These are phyloP conservation scores for Macaria notata DNA, from an alignment of 2,888 invertebrate genomes.

Conservation along the genomic window DNA sequence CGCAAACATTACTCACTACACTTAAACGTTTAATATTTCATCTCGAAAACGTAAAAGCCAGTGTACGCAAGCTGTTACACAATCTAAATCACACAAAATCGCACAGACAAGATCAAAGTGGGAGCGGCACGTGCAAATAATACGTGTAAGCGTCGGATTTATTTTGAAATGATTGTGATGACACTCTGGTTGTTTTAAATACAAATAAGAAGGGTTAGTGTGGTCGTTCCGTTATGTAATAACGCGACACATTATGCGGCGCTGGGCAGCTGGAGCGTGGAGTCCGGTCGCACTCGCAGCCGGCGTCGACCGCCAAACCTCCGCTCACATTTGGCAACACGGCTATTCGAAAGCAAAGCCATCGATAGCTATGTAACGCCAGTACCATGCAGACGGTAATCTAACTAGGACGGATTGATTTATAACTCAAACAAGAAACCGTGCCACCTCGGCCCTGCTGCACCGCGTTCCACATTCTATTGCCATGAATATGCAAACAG, in stretches of 20 bases:
- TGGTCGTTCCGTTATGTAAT: constrained; percentile 34
- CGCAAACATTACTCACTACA: constrained; percentile 12
- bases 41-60: constrained; percentile 15
- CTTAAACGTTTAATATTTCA: constrained; percentile 15
- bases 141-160: constrained; percentile 32
- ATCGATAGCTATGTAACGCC: constrained; percentile 56
- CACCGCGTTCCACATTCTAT: constrained; percentile 68
- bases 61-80: constrained; percentile 25
- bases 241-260: constrained; percentile 21
- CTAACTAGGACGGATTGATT: constrained; percentile 76
- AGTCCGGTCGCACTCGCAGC: constrained; percentile 37
- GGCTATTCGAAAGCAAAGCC: constrained; percentile 68
- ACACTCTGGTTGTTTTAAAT: constrained; percentile 64
- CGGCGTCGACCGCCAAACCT: constrained; percentile 43
- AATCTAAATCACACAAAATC: constrained; percentile 26
- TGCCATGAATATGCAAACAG: constrained; percentile 71
- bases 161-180: constrained; percentile 39
- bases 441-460: constrained; percentile 75
- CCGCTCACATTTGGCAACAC: constrained; percentile 65
- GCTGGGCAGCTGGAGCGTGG: constrained; percentile 38
- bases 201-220: constrained; percentile 63
- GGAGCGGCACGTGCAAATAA: constrained; percentile 32
- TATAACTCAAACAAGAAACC: constrained; percentile 75
- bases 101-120: constrained; percentile 36
- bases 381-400: constrained; percentile 61